Base-by-base conservation (phyloP, 1,140 invertebrate genomes). In the Zaprionus camerounensis region DNA sequence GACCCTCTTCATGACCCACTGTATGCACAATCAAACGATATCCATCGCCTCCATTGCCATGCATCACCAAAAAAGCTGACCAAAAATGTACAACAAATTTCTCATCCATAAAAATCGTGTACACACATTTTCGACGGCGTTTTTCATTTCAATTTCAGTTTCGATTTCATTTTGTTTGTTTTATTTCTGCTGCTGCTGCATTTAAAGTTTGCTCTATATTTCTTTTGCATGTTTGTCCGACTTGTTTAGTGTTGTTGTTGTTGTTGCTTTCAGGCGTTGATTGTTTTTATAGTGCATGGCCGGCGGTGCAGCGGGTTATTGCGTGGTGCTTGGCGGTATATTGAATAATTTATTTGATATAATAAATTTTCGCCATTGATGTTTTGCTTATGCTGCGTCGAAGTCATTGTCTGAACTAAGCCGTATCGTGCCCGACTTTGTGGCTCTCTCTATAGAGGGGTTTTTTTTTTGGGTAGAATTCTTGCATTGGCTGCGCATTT, bases 301-400 rank as follows among this genome's bases (percentile, higher is more conserved):
- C 6, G 38, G 38, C 26, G 26, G 6, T 6, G 26, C 26, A 28
- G 31, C 28, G 28, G 41, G 15, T 15, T 38, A 15, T 44, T 44
- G n/a, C 49, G n/a, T 41, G 41, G 51, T 34, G 31, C 61, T 61
- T 65, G 59, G 36, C 17, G 31, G 70, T 4, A n/a, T 63, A 77
- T 77, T 77, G 75, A 77, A 77, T 77, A 68, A 77, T 77, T 77
- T 57, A 77, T 77, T 58, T 49, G 51, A 73, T 68, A 77, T 65
- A 67, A 77, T 77, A 77, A 58, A 72, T 73, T 63, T 67, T 63
- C 64, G 31, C 46, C 56, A 77, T 63, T 77, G 75, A 73, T 63
- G 64, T 73, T 73, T 77, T 74, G 71, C 63, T 73, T 73, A 77
- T 72, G 74, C 26, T 57, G 69, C 41, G 17, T 62, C 65, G 56